Conservation (phyloP, 2,113 vertebrate species). For the Pica pica region DNA sequence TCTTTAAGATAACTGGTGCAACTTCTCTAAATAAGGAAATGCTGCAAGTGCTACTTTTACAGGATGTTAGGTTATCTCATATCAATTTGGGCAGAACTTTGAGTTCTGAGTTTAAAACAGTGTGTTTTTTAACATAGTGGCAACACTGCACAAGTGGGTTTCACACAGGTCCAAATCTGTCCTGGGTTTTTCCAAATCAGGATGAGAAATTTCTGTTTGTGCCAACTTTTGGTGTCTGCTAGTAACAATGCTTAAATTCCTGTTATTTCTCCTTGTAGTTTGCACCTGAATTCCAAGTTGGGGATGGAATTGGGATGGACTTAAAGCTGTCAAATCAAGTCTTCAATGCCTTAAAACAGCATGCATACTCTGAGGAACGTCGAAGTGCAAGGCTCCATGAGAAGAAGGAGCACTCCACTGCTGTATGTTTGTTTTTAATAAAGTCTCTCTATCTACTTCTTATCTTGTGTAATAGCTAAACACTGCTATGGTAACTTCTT, state of each 20-base stretch:
- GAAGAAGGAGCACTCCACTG: constrained; percentile 96
- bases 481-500: not conserved
- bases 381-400: constrained; percentile 92
- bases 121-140: not conserved
- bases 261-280: constrained; percentile 73
- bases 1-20: not conserved
- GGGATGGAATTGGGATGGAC: constrained; percentile 95
- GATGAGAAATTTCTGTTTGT: not conserved
- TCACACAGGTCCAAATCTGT: not conserved
- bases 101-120: not conserved
- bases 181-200: not conserved
- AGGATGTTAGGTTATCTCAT: not conserved
- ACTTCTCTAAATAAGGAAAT: not conserved
- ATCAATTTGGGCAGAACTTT: not conserved
- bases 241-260: not conserved
- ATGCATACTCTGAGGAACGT: constrained; percentile 89
- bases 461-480: not conserved
- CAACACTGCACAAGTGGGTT: not conserved
- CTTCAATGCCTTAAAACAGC: constrained; percentile 94
- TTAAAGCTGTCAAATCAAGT: constrained; percentile 95
- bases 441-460: not conserved
- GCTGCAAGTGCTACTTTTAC: not conserved
- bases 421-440: constrained; percentile 76
- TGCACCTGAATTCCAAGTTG: constrained; percentile 91
- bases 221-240: not conserved